Percentiles rank a stretch among this genome's conserved stretches.
phyloP scores from a whole-genome alignment of 1,140 invertebrate species.

The Limonius californicus region DNA sequence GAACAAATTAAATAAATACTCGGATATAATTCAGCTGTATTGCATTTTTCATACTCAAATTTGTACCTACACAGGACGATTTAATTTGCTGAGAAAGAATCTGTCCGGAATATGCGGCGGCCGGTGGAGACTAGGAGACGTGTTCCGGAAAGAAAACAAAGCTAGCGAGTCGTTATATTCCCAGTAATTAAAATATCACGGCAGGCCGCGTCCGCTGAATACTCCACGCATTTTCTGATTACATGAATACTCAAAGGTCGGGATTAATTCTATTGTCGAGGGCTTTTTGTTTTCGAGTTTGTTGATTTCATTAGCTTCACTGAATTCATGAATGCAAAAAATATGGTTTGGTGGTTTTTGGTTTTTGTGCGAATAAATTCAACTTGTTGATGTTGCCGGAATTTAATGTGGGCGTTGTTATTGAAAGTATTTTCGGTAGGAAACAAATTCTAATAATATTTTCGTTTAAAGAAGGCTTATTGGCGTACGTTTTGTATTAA shows the following conservation, averaged over 20 bases:
- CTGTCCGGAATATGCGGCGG: not conserved
- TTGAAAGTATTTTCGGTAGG: no score
- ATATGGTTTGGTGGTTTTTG: not conserved
- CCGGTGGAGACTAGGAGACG: constrained; percentile 14
- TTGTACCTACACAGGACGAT: no score
- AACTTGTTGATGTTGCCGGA: no score
- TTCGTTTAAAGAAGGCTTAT: no score
- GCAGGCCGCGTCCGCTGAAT: constrained; percentile 21
- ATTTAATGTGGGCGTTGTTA: no score
- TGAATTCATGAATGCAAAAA: not conserved
- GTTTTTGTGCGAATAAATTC: no score
- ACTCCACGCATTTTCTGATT: constrained; percentile 23
- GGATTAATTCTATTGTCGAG: constrained; percentile 23
- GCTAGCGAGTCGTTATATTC: constrained; percentile 19
- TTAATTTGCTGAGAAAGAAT: not conserved
- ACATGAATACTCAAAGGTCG: constrained; percentile 23
- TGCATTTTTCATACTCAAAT: no score
- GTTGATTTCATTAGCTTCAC: constrained; percentile 21
- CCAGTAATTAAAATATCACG: constrained; percentile 25
- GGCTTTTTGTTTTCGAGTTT: constrained; percentile 17
- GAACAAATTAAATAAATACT: no score
- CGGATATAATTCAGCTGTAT: no score
- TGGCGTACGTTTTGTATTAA: no score
- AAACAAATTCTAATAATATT: no score
- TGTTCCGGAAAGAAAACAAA: constrained; percentile 25